Conservation (phyloP, 2,797 vertebrate genomes). For the Darevskia mixta region DNA sequence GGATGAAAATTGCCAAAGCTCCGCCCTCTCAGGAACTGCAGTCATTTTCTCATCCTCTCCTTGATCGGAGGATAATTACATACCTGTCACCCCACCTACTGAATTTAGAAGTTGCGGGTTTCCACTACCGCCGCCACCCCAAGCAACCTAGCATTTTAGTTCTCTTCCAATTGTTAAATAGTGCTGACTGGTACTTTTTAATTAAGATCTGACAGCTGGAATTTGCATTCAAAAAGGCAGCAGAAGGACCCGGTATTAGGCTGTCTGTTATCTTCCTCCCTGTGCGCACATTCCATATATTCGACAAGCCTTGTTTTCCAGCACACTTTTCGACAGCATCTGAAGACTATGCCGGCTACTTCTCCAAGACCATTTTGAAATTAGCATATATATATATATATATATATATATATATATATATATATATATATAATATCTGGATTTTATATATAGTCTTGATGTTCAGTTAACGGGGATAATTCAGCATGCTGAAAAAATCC, state of each 20-base stretch:
- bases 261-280: constrained; percentile 61
- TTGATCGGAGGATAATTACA: constrained; percentile 79
- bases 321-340: constrained; percentile 13
- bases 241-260: constrained; percentile 64
- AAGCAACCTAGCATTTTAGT: constrained; percentile 81
- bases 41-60: constrained; percentile 73
- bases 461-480: constrained; percentile 63
- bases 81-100: constrained; percentile 78
- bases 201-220: constrained; percentile 81
- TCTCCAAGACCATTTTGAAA: constrained; percentile 46
- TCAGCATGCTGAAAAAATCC: constrained; percentile 46
- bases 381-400: constrained; percentile 36
- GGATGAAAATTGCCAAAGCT: constrained; percentile 58
- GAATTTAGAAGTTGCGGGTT: constrained; percentile 75
- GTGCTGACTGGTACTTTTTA: constrained; percentile 81
- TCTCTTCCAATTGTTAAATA: constrained; percentile 80
- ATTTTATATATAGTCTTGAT: constrained; percentile 37
- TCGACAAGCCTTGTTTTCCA: constrained; percentile 4
- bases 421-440: too few species aligned
- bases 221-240: constrained; percentile 84
- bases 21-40: constrained; percentile 63
- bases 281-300: background rate
- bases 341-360: constrained; percentile 32
- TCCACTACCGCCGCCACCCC: background rate
- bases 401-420: too few species aligned